phyloP scores from a whole-genome alignment of 2,888 invertebrate species.

The Ormyrus rosae region DNA sequence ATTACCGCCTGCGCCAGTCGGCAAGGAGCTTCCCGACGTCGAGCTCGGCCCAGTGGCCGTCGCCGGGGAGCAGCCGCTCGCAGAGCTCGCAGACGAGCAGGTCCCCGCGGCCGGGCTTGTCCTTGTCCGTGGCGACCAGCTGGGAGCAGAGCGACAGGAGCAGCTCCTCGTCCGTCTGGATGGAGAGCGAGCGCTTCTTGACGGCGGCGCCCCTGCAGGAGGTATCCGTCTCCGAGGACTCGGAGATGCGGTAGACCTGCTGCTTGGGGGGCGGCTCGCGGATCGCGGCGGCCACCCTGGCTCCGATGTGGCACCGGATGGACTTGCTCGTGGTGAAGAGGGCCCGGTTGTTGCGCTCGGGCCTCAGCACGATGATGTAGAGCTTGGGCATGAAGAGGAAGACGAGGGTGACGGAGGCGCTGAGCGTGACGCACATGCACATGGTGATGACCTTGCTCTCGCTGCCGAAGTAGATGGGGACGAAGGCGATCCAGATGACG shows the following conservation, averaged over 20 bases:
- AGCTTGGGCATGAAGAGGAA: constrained; percentile 87
- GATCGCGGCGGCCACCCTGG: constrained; percentile 75
- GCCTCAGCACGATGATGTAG: constrained; percentile 85
- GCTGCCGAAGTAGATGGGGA: constrained; percentile 86
- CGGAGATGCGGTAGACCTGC: constrained; percentile 62
- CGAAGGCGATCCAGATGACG: constrained; percentile 87
- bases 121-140: not conserved
- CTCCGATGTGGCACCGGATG: constrained; percentile 80
- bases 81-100: not conserved
- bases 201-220: constrained; percentile 52
- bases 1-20: constrained; percentile 46
- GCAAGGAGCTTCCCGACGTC: constrained; percentile 51
- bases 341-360: constrained; percentile 85
- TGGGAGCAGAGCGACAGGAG: constrained; percentile 45
- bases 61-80: not conserved
- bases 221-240: constrained; percentile 55
- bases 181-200: constrained; percentile 61
- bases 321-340: constrained; percentile 80
- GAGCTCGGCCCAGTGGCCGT: constrained; percentile 48
- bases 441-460: constrained; percentile 78
- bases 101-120: not conserved
- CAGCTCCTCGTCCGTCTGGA: constrained; percentile 65
- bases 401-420: constrained; percentile 84
- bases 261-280: constrained; percentile 65
- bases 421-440: constrained; percentile 85